phyloP scores from a whole-genome alignment of 2,113 vertebrate species.

The Oreochromis tanganicae region DNA sequence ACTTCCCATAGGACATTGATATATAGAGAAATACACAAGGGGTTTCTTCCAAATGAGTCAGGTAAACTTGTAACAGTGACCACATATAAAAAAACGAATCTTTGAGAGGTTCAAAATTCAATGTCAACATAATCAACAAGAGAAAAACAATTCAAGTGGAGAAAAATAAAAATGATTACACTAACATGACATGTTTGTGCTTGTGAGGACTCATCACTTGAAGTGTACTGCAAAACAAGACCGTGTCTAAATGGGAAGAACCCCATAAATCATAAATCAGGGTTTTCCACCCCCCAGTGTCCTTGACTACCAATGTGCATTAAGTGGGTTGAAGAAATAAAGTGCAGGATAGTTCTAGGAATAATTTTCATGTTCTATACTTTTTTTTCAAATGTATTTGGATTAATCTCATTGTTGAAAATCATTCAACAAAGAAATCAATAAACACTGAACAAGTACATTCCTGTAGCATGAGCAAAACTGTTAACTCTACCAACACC shows the following conservation, averaged over 20 bases:
- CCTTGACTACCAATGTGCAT: constrained; percentile 13
- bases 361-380: constrained; percentile 8
- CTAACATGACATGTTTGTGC: constrained; percentile 19
- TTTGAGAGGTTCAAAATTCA: background rate
- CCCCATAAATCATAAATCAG: background rate
- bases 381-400: background rate
- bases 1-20: background rate
- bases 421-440: constrained; percentile 3
- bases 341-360: constrained; percentile 55
- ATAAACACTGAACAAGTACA: constrained; percentile 27
- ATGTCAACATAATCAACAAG: background rate
- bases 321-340: constrained; percentile 46
- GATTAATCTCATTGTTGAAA: constrained; percentile 40
- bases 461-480: constrained; percentile 28
- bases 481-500: background rate
- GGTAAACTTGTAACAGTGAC: background rate
- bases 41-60: background rate
- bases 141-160: constrained; percentile 17
- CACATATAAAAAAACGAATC: background rate
- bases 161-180: background rate
- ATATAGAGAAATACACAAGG: background rate
- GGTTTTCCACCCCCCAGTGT: background rate
- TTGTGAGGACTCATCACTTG: constrained; percentile 29
- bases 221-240: background rate
- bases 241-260: background rate